phyloP scores from a whole-genome alignment of 2,113 vertebrate genomes.

The Eclectus roratus region DNA sequence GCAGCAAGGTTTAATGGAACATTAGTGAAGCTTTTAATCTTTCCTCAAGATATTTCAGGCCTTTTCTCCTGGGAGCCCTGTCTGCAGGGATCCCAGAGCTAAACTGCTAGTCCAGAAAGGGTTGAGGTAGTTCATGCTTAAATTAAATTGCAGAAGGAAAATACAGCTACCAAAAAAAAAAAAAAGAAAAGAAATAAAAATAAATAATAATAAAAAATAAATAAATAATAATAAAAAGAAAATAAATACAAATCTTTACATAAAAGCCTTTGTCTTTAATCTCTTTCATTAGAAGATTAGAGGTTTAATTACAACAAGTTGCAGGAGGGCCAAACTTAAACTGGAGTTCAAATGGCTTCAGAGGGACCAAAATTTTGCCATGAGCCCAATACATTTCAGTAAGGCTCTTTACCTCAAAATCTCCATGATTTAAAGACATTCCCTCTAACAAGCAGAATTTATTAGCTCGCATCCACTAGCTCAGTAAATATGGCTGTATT shows the following conservation, averaged over 20 bases:
- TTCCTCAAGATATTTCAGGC: slow-evolving; percentile 59
- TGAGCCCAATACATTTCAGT: not conserved
- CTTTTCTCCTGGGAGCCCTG: slow-evolving; percentile 50
- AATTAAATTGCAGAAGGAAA: slow-evolving; percentile 52
- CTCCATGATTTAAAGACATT: not conserved
- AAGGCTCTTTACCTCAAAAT: not conserved
- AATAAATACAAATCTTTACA: not conserved
- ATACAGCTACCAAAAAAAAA: not conserved
- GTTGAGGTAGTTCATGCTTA: slow-evolving; percentile 21
- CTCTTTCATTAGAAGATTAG: not conserved
- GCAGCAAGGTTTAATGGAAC: slow-evolving; percentile 67
- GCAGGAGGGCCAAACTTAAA: not conserved
- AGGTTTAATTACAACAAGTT: not conserved
- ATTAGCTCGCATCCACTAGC: not conserved
- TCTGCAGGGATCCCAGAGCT: slow-evolving; percentile 37
- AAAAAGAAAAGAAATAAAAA: not conserved
- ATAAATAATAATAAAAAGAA: no score
- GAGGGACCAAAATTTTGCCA: not conserved
- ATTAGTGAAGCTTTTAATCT: slow-evolving; percentile 77
- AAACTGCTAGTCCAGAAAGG: slow-evolving; percentile 51
- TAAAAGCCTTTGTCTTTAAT: slow-evolving; percentile 2
- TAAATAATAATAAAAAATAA: no score
- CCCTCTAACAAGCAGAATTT: not conserved
- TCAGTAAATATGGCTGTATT: not conserved
- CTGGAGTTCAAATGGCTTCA: not conserved